phyloP scores from a whole-genome alignment of 2,113 vertebrate species.

The Engraulis encrasicolus region DNA sequence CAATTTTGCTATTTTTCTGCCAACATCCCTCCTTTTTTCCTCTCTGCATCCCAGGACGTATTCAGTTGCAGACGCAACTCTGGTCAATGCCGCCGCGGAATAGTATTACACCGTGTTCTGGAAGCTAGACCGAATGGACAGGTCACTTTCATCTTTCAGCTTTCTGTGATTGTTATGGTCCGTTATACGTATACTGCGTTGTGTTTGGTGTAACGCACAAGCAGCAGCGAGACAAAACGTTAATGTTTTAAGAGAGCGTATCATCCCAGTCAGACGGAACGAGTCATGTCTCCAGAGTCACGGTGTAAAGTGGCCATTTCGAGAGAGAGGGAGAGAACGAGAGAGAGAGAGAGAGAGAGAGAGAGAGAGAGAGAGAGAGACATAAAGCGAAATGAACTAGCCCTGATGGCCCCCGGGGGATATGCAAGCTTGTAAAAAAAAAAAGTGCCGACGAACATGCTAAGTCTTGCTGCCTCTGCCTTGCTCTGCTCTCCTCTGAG shows the following conservation, averaged over 20 bases:
- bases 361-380: too few species aligned
- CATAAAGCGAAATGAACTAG: background rate
- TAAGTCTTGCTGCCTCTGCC: slow-evolving; percentile 6
- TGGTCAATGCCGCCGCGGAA: slow-evolving; percentile 70
- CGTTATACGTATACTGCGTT: background rate
- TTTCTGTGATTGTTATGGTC: slow-evolving; percentile 23
- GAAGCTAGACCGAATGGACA: slow-evolving; percentile 68
- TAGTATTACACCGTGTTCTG: slow-evolving; percentile 70
- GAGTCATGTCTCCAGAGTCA: background rate
- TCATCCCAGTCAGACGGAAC: background rate
- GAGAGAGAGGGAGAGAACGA: background rate
- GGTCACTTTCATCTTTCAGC: slow-evolving; percentile 66
- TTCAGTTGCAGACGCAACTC: slow-evolving; percentile 62
- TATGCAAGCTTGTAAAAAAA: background rate
- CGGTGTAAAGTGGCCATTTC: background rate
- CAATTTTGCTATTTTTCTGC: slow-evolving; percentile 40
- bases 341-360: background rate
- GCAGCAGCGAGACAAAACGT: background rate
- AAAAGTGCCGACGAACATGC: background rate
- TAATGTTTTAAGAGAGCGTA: background rate
- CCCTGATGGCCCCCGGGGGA: background rate
- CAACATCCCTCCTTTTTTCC: slow-evolving; percentile 19
- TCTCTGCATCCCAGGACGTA: slow-evolving; percentile 42
- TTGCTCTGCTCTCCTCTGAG: background rate
- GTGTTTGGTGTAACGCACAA: background rate